These are phyloP conservation scores for Crematogaster levior DNA, from an alignment of 2,888 invertebrate species.

Conservation along the genomic window DNA sequence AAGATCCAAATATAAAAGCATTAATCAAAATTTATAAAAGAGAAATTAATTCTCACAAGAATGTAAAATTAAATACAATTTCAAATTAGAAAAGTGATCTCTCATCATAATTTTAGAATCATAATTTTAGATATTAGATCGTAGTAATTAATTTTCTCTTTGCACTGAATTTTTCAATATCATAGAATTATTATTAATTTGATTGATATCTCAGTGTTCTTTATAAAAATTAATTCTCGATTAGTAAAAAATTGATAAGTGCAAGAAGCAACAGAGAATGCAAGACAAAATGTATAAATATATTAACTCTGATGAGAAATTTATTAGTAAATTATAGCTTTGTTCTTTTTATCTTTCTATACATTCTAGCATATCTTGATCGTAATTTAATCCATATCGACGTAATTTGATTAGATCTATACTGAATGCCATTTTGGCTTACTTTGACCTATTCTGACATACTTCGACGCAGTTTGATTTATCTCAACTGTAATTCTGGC, in stretches of 20 bases:
- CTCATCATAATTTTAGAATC: too few relatives aligned
- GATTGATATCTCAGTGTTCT: background rate
- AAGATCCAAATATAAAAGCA: background rate
- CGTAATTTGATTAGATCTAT: constrained; percentile 3
- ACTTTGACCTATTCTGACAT: background rate
- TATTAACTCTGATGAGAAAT: background rate
- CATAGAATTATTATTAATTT: background rate
- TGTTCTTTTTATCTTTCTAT: background rate
- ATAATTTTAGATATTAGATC: constrained; percentile 6
- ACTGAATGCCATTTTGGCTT: constrained; percentile 8
- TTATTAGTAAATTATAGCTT: background rate
- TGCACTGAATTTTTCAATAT: background rate
- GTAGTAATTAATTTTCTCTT: background rate
- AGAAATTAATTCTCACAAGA: background rate
- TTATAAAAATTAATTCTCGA: background rate
- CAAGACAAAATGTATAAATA: background rate
- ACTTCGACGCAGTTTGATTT: background rate
- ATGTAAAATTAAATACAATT: constrained; percentile 12
- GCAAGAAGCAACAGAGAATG: background rate
- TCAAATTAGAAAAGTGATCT: background rate
- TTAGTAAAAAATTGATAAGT: background rate
- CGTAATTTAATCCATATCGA: background rate
- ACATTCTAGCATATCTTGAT: background rate
- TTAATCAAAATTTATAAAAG: background rate
- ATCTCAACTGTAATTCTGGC: constrained; percentile 20